These are phyloP conservation scores for Ailurus styani DNA, from an alignment of 2,113 vertebrate genomes.

Conservation along the genomic window DNA sequence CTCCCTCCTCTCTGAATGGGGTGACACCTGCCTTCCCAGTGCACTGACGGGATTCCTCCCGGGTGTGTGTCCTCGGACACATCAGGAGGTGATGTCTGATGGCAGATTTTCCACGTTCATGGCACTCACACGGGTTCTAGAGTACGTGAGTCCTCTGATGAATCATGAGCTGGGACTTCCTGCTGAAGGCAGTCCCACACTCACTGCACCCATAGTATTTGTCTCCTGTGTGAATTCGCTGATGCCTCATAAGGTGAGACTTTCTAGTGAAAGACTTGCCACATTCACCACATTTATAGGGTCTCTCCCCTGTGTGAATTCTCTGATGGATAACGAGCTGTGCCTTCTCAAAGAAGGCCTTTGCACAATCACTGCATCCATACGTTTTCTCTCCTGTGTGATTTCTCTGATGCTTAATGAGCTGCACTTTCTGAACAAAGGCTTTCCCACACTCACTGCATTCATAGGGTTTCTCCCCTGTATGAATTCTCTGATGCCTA, in stretches of 20 bases:
- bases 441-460: conserved; percentile 58
- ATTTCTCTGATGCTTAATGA: conserved; percentile 62
- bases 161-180: background rate
- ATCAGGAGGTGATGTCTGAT: background rate
- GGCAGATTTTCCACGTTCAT: background rate
- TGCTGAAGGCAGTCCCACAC: background rate
- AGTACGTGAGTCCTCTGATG: conserved; percentile 32
- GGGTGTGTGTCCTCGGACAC: background rate
- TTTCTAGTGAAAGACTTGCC: conserved; percentile 52
- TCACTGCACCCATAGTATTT: background rate
- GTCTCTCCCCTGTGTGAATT: conserved; percentile 63
- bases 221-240: conserved; percentile 26
- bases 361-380: conserved; percentile 1
- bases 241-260: conserved; percentile 47
- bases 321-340: conserved; percentile 58
- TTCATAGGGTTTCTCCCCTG: conserved; percentile 59
- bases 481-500: conserved; percentile 65
- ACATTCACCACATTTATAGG: conserved; percentile 29
- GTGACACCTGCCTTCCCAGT: background rate
- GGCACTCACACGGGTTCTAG: background rate
- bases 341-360: conserved; percentile 65
- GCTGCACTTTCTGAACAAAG: conserved; percentile 67
- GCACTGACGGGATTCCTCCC: background rate
- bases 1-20: background rate
- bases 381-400: conserved; percentile 65